Percentiles rank a stretch among this genome's conserved stretches.
phyloP scores from a whole-genome alignment of 2,888 invertebrate genomes.

The Aphidoletes aphidimyza region DNA sequence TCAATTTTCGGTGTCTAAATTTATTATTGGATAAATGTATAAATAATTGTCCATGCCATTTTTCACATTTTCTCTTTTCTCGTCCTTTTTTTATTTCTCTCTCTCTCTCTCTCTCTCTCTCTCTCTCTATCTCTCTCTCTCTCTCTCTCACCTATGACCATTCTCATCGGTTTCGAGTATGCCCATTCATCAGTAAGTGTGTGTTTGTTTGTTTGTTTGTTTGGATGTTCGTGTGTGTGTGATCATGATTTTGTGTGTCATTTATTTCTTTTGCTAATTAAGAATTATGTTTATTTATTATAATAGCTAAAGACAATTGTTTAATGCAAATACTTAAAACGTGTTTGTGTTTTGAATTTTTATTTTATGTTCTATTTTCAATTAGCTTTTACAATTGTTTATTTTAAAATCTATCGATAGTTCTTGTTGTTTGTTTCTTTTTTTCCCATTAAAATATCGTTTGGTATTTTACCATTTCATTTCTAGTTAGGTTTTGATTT shows the following conservation, averaged over 20 bases:
- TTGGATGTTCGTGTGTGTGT: neutral
- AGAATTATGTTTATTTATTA: neutral
- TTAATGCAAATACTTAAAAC: slow-evolving; percentile 25
- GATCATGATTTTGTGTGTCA: too few relatives aligned
- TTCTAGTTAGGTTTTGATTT: neutral
- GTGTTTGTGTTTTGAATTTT: neutral
- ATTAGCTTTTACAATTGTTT: slow-evolving; percentile 20
- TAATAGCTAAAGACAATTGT: slow-evolving; percentile 6
- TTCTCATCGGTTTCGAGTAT: too few relatives aligned
- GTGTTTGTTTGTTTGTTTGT: neutral
- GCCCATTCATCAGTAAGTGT: too few relatives aligned
- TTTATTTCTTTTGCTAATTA: neutral
- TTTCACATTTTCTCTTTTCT: neutral
- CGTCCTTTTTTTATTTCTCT: too few relatives aligned
- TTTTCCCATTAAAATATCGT: slow-evolving; percentile 27
- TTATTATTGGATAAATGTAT: neutral
- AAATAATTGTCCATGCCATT: neutral
- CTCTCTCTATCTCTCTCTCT: too few relatives aligned
- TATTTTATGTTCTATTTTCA: too few relatives aligned
- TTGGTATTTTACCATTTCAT: neutral
- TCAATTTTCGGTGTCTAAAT: too few relatives aligned
- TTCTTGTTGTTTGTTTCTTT: too few relatives aligned
- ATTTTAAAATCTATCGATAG: slow-evolving; percentile 5
- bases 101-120: too few relatives aligned
- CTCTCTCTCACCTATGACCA: too few relatives aligned